Evolutionary conservation across 2,113 vertebrate species (phyloP).

Genomic region (Stomatorhinus ivindoensis): DNA sequence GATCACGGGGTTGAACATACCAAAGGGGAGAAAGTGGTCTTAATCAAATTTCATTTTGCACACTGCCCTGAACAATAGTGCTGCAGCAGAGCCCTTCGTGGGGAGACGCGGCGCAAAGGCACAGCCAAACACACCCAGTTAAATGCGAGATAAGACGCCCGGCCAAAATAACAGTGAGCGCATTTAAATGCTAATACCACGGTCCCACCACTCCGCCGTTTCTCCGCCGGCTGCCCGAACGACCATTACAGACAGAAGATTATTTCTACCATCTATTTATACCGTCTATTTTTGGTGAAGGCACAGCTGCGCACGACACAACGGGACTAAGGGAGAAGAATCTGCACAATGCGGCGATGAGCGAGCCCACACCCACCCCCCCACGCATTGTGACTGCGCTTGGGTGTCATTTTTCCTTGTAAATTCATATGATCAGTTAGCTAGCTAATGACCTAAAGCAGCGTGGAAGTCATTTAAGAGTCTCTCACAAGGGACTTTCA

Average conservation of each 20-base stretch:
- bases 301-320: background rate
- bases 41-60: conserved; percentile 13
- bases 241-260: background rate
- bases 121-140: background rate
- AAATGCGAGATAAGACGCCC: background rate
- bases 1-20: background rate
- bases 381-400: background rate
- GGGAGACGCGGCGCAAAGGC: background rate
- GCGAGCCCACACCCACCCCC: background rate
- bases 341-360: background rate
- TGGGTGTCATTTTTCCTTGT: background rate
- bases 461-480: background rate
- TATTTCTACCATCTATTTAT: background rate
- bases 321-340: background rate
- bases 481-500: background rate
- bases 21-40: conserved; percentile 3
- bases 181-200: background rate
- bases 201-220: background rate
- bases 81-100: background rate
- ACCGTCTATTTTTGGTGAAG: background rate
- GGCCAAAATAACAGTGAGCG: background rate
- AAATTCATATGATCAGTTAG: background rate
- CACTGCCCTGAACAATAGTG: background rate
- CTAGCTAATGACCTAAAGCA: background rate
- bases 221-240: background rate